Percentiles rank a stretch among this genome's conserved stretches.
These are phyloP conservation scores for Chamaea fasciata DNA, from an alignment of 2,113 vertebrate genomes.

Conservation along the genomic window DNA sequence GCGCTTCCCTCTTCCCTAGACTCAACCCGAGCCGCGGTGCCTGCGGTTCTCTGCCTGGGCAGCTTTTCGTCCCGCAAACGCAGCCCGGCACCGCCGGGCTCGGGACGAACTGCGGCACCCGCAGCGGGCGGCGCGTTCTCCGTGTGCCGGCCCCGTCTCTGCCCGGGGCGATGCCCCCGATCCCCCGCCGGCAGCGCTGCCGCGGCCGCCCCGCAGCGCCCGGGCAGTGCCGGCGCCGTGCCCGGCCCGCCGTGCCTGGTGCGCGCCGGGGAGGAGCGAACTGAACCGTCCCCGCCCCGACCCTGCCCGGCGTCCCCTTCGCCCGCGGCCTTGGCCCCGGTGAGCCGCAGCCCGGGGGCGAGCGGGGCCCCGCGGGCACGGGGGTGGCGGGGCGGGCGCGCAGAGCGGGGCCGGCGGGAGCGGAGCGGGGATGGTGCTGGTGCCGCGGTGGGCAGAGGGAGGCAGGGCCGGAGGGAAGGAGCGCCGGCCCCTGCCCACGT, in stretches of 20 bases:
- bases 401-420: background rate
- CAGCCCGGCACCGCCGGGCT: background rate
- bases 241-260: background rate
- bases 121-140: background rate
- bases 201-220: fast-evolving
- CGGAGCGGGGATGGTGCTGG: background rate
- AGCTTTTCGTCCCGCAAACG: background rate
- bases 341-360: background rate
- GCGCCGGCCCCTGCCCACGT: background rate
- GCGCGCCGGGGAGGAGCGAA: background rate
- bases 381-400: background rate
- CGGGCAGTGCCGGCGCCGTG: background rate
- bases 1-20: no score
- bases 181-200: background rate
- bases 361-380: background rate
- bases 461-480: background rate
- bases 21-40: background rate
- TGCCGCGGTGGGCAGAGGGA: background rate
- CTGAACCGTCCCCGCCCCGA: background rate
- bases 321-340: conserved; percentile 18
- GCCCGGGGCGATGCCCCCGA: no score
- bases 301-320: background rate
- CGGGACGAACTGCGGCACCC: fast-evolving
- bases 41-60: background rate
- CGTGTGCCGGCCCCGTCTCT: background rate